Evolutionary conservation across 2,113 vertebrate species (phyloP).

Genomic region (Podarcis raffonei): DNA sequence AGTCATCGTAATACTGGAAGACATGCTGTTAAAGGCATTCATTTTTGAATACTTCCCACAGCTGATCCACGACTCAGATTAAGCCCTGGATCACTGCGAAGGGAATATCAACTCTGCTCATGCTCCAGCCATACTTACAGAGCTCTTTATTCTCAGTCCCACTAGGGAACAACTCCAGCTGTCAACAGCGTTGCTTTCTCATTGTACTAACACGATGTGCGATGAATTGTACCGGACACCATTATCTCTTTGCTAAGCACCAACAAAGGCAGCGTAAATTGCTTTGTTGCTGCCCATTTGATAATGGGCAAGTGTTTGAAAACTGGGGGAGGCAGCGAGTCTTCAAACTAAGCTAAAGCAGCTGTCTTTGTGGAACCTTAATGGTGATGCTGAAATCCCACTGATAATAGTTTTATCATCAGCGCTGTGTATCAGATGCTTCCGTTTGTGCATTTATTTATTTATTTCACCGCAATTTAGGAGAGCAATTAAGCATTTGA

Average conservation of each 20-base stretch:
- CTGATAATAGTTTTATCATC: slow-evolving; percentile 11
- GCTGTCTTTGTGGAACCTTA: background rate
- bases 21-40: background rate
- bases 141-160: background rate
- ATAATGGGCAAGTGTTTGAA: background rate
- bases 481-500: slow-evolving; percentile 17
- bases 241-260: background rate
- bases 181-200: background rate
- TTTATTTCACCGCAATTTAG: background rate
- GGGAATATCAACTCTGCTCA: background rate
- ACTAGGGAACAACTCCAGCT: background rate
- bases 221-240: background rate
- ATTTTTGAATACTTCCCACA: background rate
- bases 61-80: background rate
- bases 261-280: background rate
- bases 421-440: background rate
- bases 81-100: background rate
- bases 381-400: background rate
- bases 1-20: background rate
- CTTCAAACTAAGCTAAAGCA: background rate
- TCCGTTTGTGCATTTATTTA: background rate
- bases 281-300: background rate
- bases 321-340: background rate
- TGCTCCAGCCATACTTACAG: background rate
- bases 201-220: background rate